Conservation (phyloP, 1,140 invertebrate species). For the Monochamus saltuarius region DNA sequence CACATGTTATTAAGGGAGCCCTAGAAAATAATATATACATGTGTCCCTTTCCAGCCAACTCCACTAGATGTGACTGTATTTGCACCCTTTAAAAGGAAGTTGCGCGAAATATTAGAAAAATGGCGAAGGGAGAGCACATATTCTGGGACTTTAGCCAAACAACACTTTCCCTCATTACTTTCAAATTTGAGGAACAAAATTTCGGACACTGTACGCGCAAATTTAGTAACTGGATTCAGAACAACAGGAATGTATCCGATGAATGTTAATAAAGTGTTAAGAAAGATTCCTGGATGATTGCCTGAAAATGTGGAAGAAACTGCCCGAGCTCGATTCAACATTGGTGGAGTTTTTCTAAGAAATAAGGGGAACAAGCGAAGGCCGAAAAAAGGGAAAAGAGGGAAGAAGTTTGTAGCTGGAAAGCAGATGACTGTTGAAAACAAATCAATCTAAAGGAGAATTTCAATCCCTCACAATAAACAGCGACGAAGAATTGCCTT, state of each 20-base stretch:
- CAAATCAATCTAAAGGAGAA: not conserved
- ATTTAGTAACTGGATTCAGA: conserved; percentile 6
- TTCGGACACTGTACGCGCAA: not conserved
- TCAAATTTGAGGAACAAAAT: conserved; percentile 7
- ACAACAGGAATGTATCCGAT: not conserved
- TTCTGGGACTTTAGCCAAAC: too few relatives aligned
- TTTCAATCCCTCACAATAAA: not conserved
- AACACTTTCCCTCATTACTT: conserved; percentile 10
- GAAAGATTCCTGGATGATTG: conserved; percentile 13
- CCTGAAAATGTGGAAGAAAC: conserved; percentile 13
- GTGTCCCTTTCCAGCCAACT: conserved; percentile 22
- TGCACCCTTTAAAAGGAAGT: too few relatives aligned
- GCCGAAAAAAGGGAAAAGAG: conserved; percentile 13
- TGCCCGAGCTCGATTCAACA: conserved; percentile 11
- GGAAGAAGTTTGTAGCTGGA: conserved; percentile 19
- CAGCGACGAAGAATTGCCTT: conserved; percentile 14
- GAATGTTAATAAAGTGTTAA: conserved; percentile 12
- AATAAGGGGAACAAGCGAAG: conserved; percentile 16
- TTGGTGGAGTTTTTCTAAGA: conserved; percentile 14
- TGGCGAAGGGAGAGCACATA: too few relatives aligned
- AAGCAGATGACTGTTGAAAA: conserved; percentile 16
- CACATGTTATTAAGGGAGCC: conserved; percentile 11
- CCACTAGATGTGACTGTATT: conserved; percentile 31
- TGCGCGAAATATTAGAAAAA: too few relatives aligned
- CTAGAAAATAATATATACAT: conserved; percentile 14